Conservation (phyloP, 2,113 vertebrate genomes). For the Scytalopus superciliaris region DNA sequence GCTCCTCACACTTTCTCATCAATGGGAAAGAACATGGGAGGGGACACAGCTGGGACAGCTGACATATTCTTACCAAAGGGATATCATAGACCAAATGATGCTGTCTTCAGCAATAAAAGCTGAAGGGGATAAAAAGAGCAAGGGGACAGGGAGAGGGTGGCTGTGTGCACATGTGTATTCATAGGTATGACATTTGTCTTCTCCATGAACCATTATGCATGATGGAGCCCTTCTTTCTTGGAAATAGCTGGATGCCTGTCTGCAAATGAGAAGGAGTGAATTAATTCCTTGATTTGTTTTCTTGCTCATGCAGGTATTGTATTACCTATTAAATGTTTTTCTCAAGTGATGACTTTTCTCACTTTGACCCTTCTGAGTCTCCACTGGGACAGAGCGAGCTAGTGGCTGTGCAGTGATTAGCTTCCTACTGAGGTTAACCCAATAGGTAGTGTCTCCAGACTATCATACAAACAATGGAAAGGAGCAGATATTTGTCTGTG, state of each 20-base stretch:
- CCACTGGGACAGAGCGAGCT: background rate
- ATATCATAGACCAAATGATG: background rate
- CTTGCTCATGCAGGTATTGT: background rate
- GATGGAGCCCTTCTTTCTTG: background rate
- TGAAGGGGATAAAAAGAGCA: background rate
- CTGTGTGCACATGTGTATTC: background rate
- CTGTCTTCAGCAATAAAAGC: background rate
- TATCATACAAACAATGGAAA: background rate
- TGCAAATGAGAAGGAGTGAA: background rate
- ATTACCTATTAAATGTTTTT: background rate
- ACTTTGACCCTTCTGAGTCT: background rate
- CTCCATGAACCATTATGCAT: fast-evolving
- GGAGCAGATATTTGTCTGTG: background rate
- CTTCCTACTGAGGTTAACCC: background rate
- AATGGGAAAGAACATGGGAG: background rate
- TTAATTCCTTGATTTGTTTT: background rate
- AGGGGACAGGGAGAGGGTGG: fast-evolving
- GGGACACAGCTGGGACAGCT: background rate
- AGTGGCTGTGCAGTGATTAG: background rate
- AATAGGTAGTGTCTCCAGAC: background rate
- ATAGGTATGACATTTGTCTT: background rate
- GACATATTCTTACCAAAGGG: background rate
- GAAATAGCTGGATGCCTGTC: background rate
- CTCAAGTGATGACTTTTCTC: background rate
- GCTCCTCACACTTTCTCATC: background rate